A percentile compares a stretch with the other conserved stretches of the same genome.
phyloP scores from a whole-genome alignment of 53 echinoderm and acorn worm genomes.

The Luidia sarsii region DNA sequence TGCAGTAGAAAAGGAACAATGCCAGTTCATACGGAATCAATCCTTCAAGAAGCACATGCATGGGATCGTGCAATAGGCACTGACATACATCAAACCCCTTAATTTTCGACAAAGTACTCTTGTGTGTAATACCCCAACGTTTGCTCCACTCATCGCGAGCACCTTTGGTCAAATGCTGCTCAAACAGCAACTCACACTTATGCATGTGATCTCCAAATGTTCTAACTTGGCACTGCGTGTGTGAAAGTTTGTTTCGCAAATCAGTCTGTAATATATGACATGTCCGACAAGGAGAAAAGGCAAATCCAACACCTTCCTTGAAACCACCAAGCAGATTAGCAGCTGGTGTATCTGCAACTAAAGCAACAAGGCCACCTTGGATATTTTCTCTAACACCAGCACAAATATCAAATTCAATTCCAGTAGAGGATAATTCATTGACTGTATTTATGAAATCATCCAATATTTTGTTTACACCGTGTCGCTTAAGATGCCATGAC shows the following conservation, averaged over 20 bases:
- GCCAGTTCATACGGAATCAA: slow-evolving; percentile 5
- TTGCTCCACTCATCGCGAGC: slow-evolving; percentile 22
- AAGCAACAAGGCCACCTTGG: slow-evolving; percentile 60
- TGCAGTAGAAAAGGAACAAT: slow-evolving; percentile 6
- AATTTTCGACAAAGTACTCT: slow-evolving; percentile 9
- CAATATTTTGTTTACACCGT: slow-evolving; percentile 13
- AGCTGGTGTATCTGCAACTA: slow-evolving; percentile 69
- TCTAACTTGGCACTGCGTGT: slow-evolving; percentile 15
- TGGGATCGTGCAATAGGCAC: slow-evolving; percentile 28
- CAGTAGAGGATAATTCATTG: slow-evolving; percentile 53
- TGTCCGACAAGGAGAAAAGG: slow-evolving; percentile 16
- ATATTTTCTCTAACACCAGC: slow-evolving; percentile 26
- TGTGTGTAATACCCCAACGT: slow-evolving; percentile 14
- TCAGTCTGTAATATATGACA: neutral
- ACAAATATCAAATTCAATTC: slow-evolving; percentile 38
- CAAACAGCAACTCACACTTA: slow-evolving; percentile 16
- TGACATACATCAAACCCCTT: slow-evolving; percentile 1
- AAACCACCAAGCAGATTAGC: slow-evolving; percentile 69
- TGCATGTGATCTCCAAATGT: slow-evolving; percentile 12
- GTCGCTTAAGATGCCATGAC: slow-evolving; percentile 35
- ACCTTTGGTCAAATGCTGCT: slow-evolving; percentile 3
- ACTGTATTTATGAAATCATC: slow-evolving; percentile 52
- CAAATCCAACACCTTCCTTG: slow-evolving; percentile 47
- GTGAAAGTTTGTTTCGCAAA: slow-evolving; percentile 3
- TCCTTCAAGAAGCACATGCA: slow-evolving; percentile 33